Conservation (phyloP, 2,113 vertebrate species). For the Eudyptes chrysolophus region DNA sequence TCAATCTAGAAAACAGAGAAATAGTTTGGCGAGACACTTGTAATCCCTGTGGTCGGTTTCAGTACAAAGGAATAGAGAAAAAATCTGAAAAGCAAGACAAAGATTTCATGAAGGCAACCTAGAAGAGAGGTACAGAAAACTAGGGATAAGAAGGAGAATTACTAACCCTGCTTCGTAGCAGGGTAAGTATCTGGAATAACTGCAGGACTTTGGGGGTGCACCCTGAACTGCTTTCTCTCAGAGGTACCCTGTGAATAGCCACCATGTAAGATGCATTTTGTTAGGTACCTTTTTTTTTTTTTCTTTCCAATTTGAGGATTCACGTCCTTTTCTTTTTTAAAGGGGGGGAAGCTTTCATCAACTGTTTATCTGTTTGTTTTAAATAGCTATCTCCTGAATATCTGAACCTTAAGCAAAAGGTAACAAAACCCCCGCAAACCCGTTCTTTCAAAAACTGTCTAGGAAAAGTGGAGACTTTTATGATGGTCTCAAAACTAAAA, state of each 20-base stretch:
- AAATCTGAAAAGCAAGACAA: background rate
- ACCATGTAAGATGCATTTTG: background rate
- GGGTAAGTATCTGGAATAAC: background rate
- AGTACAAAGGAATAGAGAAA: background rate
- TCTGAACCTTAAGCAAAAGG: background rate
- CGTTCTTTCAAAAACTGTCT: background rate
- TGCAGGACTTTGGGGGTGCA: background rate
- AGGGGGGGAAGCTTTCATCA: background rate
- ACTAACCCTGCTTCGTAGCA: background rate
- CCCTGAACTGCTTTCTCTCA: background rate
- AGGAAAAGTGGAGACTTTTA: background rate
- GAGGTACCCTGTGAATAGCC: background rate
- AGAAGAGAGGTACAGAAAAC: background rate
- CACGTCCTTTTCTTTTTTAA: background rate
- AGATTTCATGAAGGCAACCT: background rate
- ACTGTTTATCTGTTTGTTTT: background rate
- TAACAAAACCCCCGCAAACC: background rate
- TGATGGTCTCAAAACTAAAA: background rate
- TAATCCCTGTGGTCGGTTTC: background rate
- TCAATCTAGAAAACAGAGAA: background rate
- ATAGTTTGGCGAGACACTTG: background rate
- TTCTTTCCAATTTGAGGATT: background rate
- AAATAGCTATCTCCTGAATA: background rate
- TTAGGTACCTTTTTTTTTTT: background rate
- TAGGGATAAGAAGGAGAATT: background rate